Conservation (phyloP, 2,888 invertebrate genomes). For the Apodemia hepburni region DNA sequence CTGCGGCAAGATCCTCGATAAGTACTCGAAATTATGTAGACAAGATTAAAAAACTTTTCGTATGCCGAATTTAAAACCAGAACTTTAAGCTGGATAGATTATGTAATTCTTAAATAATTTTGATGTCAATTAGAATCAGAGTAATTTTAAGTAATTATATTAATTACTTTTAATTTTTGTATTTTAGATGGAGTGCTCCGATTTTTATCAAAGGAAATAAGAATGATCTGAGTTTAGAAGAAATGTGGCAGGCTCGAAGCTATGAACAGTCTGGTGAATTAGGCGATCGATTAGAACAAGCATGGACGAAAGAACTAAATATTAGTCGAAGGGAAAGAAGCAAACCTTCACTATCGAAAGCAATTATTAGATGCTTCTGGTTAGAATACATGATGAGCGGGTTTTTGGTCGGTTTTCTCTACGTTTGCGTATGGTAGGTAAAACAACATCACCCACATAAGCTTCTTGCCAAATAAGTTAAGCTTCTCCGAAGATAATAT, state of each 20-base stretch:
- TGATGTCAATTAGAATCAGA: too few relatives aligned
- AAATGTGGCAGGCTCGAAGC: slow-evolving; percentile 42
- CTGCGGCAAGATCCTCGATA: too few relatives aligned
- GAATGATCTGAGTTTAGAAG: slow-evolving; percentile 6
- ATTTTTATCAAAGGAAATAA: slow-evolving; percentile 17
- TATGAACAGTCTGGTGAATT: slow-evolving; percentile 82
- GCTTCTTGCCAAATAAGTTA: too few relatives aligned
- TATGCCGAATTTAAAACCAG: too few relatives aligned
- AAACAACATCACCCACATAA: too few relatives aligned
- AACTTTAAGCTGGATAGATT: too few relatives aligned
- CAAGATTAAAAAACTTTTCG: too few relatives aligned
- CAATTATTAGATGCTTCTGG: slow-evolving; percentile 81
- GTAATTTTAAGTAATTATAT: neutral
- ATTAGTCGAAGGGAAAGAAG: slow-evolving; percentile 59
- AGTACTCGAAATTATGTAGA: too few relatives aligned
- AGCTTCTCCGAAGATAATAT: too few relatives aligned
- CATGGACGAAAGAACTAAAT: slow-evolving; percentile 81
- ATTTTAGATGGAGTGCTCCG: slow-evolving; percentile 48
- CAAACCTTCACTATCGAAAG: slow-evolving; percentile 80
- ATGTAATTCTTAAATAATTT: too few relatives aligned
- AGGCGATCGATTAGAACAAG: slow-evolving; percentile 82
- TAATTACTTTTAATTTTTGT: neutral
- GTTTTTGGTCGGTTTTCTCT: slow-evolving; percentile 73
- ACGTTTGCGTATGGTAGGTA: slow-evolving; percentile 77
- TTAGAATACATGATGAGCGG: slow-evolving; percentile 81